Base-by-base conservation (phyloP, 92 coral and sea anemone species). In the Isaurus tuberculatus region DNA sequence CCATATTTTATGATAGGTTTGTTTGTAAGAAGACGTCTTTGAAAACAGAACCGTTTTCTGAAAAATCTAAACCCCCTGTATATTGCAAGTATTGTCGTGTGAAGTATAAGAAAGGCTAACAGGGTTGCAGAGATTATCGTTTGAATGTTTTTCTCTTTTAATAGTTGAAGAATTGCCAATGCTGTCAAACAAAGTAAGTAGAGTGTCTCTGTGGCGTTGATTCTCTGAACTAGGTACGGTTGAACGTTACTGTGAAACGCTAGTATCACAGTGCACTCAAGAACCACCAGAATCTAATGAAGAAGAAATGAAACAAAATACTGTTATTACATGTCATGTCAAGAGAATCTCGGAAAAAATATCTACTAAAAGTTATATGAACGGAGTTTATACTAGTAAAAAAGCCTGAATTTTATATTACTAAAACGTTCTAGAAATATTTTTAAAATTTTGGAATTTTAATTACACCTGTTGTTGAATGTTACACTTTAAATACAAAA, bases 121-220 rank as follows among this genome's bases (percentile, higher is more conserved):
- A 94, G 42, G 65, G 69, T 7, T 7, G 71, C 75, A 23, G 91
- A 73, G 10, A 89, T 83, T 8, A 19, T 43, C 29, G 75, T 72
- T 65, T 87, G 53, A 22, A 46, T 30, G 73, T 92, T 65, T 10
- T 46, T 14, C 19, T 88, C 75, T 8, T 92, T 84, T 53, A 94
- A n/a, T 30, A 91, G 66, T 49, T 92, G 98, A 74, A 92, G 75
- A 42, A 88, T 72, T 15, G 93, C 94, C 72, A 97, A 42, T 10
- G 79, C 57, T 58, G 95, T 84, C 46, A 97, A 90, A 1, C 82
- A 83, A 43, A 85, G 83, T n/a, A 97, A 82, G 72, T 94, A 97
- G 28, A 94, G n/a, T 13, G 98, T 87, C 57, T 97, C 99, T 7
- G 97, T 75, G 32, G 92, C 79, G 87, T 97, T 97, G 30, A 94